A percentile compares a stretch with the other conserved stretches of the same genome.
Evolutionary conservation across 2,888 invertebrate genomes (phyloP).

Genomic region (Cacoxenus indagator): DNA sequence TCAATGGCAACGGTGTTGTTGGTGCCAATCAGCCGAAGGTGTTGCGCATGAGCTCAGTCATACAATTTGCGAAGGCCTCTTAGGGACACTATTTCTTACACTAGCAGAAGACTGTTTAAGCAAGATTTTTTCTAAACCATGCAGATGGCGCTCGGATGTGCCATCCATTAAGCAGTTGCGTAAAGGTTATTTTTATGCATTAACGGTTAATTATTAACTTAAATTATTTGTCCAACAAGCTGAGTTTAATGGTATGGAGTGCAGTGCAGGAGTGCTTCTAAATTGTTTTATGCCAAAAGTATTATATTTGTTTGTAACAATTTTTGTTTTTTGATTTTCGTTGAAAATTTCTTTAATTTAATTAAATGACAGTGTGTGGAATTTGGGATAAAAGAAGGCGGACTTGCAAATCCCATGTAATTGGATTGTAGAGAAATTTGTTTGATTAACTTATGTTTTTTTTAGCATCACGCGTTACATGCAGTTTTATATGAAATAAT

Average conservation of each 20-base stretch:
- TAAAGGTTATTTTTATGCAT: not conserved
- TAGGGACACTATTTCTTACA: constrained; percentile 57
- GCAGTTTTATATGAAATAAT: constrained; percentile 15
- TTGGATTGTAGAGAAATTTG: too few relatives aligned
- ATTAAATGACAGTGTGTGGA: too few relatives aligned
- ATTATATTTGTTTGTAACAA: constrained; percentile 48
- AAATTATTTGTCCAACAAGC: not conserved
- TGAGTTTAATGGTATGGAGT: not conserved
- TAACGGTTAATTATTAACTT: not conserved
- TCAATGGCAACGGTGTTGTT: not conserved
- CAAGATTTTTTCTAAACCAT: not conserved
- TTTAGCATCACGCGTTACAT: constrained; percentile 11
- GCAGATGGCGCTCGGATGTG: too few relatives aligned
- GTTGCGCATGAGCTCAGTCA: constrained; percentile 80
- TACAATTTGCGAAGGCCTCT: constrained; percentile 85
- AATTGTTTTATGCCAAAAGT: constrained; percentile 51
- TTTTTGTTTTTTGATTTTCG: not conserved
- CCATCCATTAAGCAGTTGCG: not conserved
- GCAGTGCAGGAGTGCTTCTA: constrained; percentile 13
- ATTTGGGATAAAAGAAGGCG: too few relatives aligned
- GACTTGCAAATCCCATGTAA: too few relatives aligned
- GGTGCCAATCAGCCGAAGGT: constrained; percentile 51
- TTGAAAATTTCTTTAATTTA: not conserved
- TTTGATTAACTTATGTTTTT: not conserved
- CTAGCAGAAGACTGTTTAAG: constrained; percentile 10